A percentile compares a stretch with the other conserved stretches of the same genome.
These are phyloP conservation scores for Papilio dardanus DNA, from an alignment of 1,140 invertebrate genomes.

Conservation along the genomic window DNA sequence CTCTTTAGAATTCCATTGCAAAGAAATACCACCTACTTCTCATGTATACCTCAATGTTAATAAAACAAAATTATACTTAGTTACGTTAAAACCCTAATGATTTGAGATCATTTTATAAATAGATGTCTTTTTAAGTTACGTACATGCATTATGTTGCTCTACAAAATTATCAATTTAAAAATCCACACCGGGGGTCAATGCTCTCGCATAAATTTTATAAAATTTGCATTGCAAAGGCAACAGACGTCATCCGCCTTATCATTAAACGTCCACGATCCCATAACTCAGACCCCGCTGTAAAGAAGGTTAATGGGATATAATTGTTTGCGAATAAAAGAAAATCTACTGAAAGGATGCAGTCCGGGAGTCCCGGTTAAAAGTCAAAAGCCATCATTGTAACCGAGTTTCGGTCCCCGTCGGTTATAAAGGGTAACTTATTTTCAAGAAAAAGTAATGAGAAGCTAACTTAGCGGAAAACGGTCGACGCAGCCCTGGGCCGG, in stretches of 20 bases:
- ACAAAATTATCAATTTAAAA: slow-evolving; percentile 60
- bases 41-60: slow-evolving; percentile 32
- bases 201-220: slow-evolving; percentile 64
- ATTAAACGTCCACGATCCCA: slow-evolving; percentile 68
- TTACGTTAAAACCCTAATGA: neutral
- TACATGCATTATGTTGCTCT: neutral
- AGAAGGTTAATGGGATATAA: slow-evolving; percentile 63
- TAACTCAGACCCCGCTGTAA: slow-evolving; percentile 53
- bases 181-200: slow-evolving; percentile 67
- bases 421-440: slow-evolving; percentile 74
- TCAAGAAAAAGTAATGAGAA: slow-evolving; percentile 78
- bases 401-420: slow-evolving; percentile 63
- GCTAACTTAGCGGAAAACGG: slow-evolving; percentile 76
- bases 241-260: slow-evolving; percentile 62
- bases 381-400: slow-evolving; percentile 73
- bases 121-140: neutral
- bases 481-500: slow-evolving; percentile 51
- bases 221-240: slow-evolving; percentile 69
- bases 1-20: slow-evolving; percentile 4
- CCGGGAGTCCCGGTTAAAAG: slow-evolving; percentile 61
- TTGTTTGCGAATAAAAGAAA: slow-evolving; percentile 71
- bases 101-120: neutral
- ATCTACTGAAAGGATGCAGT: slow-evolving; percentile 54
- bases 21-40: neutral
- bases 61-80: slow-evolving; percentile 14